Conservation (phyloP, 2,888 invertebrate species). For the Cartodere bifasciata region DNA sequence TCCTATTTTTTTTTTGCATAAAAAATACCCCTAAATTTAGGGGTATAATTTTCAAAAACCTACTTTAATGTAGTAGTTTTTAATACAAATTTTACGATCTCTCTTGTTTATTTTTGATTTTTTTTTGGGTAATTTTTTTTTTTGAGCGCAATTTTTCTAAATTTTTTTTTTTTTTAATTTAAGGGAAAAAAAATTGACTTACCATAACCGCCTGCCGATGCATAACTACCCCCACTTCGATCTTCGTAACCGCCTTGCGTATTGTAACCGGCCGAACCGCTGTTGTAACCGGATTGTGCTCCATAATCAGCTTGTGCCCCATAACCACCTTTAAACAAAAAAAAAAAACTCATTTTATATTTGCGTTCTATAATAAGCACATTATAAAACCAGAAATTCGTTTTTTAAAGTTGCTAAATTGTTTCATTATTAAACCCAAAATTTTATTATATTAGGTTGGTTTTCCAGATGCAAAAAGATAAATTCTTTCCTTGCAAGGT, state of each 20-base stretch:
- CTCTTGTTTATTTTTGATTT: background rate
- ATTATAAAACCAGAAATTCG: too few relatives aligned
- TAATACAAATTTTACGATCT: background rate
- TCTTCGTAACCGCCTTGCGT: conserved; percentile 19
- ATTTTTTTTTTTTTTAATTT: background rate
- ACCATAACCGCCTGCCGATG: conserved; percentile 21
- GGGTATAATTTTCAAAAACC: too few relatives aligned
- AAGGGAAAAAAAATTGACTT: conserved; percentile 13
- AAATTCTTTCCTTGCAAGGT: too few relatives aligned
- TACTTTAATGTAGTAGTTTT: too few relatives aligned
- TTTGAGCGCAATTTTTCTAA: background rate
- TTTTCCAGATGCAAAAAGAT: too few relatives aligned
- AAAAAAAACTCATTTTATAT: too few relatives aligned
- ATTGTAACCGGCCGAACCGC: conserved; percentile 13
- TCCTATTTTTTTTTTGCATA: too few relatives aligned
- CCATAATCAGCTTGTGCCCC: conserved; percentile 10
- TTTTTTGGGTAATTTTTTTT: background rate
- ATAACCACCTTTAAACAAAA: conserved; percentile 8
- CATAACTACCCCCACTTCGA: conserved; percentile 20
- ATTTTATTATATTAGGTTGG: too few relatives aligned
- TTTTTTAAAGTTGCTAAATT: too few relatives aligned
- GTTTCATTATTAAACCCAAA: too few relatives aligned
- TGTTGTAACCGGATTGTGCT: conserved; percentile 10
- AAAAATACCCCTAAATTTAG: too few relatives aligned
- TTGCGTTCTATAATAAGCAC: too few relatives aligned